phyloP scores from a whole-genome alignment of 1,140 invertebrate genomes.

The Chlorops oryzae region DNA sequence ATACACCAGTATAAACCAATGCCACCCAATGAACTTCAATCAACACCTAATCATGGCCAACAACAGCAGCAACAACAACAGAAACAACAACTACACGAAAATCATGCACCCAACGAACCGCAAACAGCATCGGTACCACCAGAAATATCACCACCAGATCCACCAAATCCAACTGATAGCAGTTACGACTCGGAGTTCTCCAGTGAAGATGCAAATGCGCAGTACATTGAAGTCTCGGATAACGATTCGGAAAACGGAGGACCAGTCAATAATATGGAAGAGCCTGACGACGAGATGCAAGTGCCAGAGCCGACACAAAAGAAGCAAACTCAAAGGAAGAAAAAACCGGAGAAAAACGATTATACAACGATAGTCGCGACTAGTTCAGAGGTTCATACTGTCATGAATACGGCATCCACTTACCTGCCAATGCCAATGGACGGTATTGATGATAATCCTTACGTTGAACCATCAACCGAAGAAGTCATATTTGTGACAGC shows the following conservation, averaged over 20 bases:
- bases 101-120: neutral
- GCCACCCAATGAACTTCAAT: conserved; percentile 24
- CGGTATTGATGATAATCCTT: conserved; percentile 17
- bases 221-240: conserved; percentile 43
- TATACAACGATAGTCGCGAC: conserved; percentile 34
- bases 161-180: conserved; percentile 33
- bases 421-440: conserved; percentile 44
- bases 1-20: conserved; percentile 54
- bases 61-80: conserved; percentile 26
- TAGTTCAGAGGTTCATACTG: conserved; percentile 33
- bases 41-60: conserved; percentile 14
- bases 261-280: conserved; percentile 25
- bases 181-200: conserved; percentile 43
- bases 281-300: too few relatives aligned
- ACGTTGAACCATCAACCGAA: conserved; percentile 36
- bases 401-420: conserved; percentile 33
- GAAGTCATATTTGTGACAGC: conserved; percentile 43
- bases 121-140: conserved; percentile 5
- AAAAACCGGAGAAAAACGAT: conserved; percentile 13
- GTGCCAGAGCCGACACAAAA: conserved; percentile 10
- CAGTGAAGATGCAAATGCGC: conserved; percentile 36
- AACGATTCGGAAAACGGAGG: conserved; percentile 33
- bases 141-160: conserved; percentile 5
- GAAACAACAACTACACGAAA: conserved; percentile 24
- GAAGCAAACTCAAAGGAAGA: conserved; percentile 16